A percentile compares a stretch with the other conserved stretches of the same genome.
Evolutionary conservation across 2,888 invertebrate species (phyloP).

Genomic region (Masnerella sp.): DNA sequence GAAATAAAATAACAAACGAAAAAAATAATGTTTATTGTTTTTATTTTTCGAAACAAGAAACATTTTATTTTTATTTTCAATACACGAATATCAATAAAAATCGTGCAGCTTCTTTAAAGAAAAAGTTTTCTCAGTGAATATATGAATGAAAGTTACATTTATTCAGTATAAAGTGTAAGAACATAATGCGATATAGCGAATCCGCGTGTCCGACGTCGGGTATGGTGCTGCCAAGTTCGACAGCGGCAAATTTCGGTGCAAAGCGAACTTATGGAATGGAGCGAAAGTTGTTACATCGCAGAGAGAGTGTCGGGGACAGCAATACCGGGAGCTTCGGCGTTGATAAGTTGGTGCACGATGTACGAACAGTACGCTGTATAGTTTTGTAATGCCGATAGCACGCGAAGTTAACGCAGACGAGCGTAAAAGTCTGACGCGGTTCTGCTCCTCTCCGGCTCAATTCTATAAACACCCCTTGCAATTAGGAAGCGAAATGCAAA

Average conservation of each 20-base stretch:
- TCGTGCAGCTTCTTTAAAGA: too few species aligned
- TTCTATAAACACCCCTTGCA: conserved; percentile 12
- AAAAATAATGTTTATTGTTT: too few species aligned
- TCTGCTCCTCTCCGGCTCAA: conserved; percentile 35
- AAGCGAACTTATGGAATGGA: conserved; percentile 54
- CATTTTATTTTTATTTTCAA: background rate
- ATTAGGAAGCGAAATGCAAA: conserved; percentile 10
- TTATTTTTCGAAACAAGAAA: too few species aligned
- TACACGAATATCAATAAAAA: too few species aligned
- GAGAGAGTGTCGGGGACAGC: conserved; percentile 50
- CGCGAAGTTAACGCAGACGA: conserved; percentile 38
- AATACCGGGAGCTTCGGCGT: conserved; percentile 43
- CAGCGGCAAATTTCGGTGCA: conserved; percentile 47
- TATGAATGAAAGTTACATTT: conserved; percentile 44
- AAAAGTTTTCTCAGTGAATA: conserved; percentile 12
- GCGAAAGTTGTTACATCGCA: conserved; percentile 55
- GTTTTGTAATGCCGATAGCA: conserved; percentile 58
- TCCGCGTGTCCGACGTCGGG: conserved; percentile 25
- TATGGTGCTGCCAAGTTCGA: conserved; percentile 49
- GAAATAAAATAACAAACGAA: too few species aligned
- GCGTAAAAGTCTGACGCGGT: conserved; percentile 35
- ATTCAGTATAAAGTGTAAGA: conserved; percentile 34
- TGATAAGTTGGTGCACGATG: conserved; percentile 55
- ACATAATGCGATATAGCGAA: conserved; percentile 33
- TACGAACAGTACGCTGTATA: conserved; percentile 44